Percentiles rank a stretch among this genome's conserved stretches.
phyloP scores from a whole-genome alignment of 2,113 vertebrate genomes.

The Phylloscopus whistleri region DNA sequence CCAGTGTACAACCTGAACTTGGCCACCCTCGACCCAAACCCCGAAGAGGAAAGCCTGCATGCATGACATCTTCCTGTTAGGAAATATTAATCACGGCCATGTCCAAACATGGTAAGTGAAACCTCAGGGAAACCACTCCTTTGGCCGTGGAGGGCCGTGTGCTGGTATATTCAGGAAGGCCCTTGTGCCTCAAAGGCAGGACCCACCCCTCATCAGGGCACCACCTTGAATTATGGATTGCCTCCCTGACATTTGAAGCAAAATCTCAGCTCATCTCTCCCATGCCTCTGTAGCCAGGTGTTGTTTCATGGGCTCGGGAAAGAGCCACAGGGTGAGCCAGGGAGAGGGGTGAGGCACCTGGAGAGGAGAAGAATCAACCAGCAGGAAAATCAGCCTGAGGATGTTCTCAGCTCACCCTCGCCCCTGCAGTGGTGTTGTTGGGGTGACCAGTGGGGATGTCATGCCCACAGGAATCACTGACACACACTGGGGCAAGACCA shows the following conservation, averaged over 20 bases:
- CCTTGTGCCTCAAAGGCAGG: not conserved
- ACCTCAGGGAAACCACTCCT: conserved; percentile 36
- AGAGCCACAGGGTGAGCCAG: rapidly evolving
- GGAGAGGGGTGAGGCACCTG: not conserved
- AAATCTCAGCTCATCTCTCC: not conserved
- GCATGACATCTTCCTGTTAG: conserved; percentile 56
- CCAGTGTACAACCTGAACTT: conserved; percentile 37
- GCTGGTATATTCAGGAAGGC: conserved; percentile 9
- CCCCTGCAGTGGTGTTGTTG: not conserved
- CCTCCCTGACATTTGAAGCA: not conserved
- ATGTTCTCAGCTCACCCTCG: rapidly evolving
- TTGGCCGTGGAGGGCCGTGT: not conserved
- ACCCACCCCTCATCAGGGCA: not conserved
- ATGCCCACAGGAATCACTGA: not conserved
- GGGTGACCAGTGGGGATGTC: not conserved
- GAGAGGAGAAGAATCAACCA: not conserved
- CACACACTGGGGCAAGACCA: rapidly evolving
- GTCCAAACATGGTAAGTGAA: conserved; percentile 60
- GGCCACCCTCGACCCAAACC: conserved; percentile 17
- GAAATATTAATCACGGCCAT: conserved; percentile 51
- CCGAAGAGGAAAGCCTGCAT: conserved; percentile 46
- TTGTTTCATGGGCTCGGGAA: not conserved
- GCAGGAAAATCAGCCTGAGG: not conserved
- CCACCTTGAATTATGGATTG: not conserved
- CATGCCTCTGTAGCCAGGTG: rapidly evolving